These are phyloP conservation scores for Eledona agricola DNA, from an alignment of 2,888 invertebrate genomes.

Conservation along the genomic window DNA sequence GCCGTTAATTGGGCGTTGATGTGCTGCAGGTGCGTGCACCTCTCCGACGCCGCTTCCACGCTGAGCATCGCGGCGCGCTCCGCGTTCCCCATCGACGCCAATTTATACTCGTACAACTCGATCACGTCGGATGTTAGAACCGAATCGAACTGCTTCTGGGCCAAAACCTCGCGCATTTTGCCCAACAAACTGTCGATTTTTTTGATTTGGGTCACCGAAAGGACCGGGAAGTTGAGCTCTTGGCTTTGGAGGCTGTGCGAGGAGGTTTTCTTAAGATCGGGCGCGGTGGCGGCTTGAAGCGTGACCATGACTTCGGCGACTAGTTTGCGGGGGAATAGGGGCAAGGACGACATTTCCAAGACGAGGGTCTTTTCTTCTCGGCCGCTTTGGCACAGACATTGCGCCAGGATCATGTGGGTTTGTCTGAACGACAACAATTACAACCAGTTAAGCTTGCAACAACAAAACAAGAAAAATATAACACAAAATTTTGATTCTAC, in stretches of 20 bases:
- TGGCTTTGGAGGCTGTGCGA: conserved; percentile 11
- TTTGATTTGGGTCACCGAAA: conserved; percentile 55
- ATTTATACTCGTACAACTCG: conserved; percentile 77
- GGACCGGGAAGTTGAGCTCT: conserved; percentile 42
- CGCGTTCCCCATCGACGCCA: conserved; percentile 66
- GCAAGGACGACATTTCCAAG: conserved; percentile 56
- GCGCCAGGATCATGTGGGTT: conserved; percentile 64
- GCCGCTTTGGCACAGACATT: conserved; percentile 63
- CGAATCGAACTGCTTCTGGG: conserved; percentile 53
- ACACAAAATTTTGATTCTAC: not conserved
- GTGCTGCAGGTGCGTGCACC: conserved; percentile 65
- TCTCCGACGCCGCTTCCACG: conserved; percentile 65
- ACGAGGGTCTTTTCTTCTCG: conserved; percentile 60
- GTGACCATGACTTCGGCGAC: conserved; percentile 51
- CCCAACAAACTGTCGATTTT: conserved; percentile 52
- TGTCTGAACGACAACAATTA: conserved; percentile 50
- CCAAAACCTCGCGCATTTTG: conserved; percentile 41
- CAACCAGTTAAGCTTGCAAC: conserved; percentile 1
- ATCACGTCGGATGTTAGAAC: conserved; percentile 74
- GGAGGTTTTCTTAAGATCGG: conserved; percentile 22
- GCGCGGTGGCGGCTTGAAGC: conserved; percentile 41
- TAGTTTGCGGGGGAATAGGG: conserved; percentile 48
- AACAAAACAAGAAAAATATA: conserved; percentile 1
- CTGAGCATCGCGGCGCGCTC: conserved; percentile 64
- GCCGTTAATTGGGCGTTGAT: conserved; percentile 63